Evolutionary conservation across 2,797 vertebrate species (phyloP).

Genomic region (Enteromius unitaeniatus): DNA sequence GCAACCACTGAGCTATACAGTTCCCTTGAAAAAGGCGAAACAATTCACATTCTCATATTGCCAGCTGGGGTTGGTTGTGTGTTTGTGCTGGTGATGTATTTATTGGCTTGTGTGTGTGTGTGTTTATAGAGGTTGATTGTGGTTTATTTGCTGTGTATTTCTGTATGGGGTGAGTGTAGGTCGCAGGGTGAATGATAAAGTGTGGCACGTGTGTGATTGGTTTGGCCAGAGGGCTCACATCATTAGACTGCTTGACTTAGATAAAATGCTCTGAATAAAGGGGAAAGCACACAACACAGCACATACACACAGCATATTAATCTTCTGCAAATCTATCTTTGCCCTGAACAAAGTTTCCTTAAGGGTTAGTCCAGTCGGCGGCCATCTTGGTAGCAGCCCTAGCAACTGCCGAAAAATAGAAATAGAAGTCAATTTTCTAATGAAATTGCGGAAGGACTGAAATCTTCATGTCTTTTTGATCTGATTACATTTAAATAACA

Average conservation of each 20-base stretch:
- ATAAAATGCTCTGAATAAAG: constrained; percentile 15
- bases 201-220: constrained; percentile 38
- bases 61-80: constrained; percentile 43
- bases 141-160: constrained; percentile 32
- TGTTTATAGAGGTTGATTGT: constrained; percentile 32
- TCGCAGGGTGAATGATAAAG: constrained; percentile 44
- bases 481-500: background rate
- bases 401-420: background rate
- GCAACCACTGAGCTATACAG: background rate
- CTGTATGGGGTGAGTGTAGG: constrained; percentile 22
- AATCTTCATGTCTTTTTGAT: background rate
- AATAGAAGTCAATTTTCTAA: background rate
- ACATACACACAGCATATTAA: constrained; percentile 33
- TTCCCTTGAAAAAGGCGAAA: background rate
- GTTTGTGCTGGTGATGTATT: constrained; percentile 61
- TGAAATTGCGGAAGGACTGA: background rate
- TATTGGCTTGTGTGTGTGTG: constrained; percentile 50
- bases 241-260: constrained; percentile 36
- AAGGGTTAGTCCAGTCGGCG: background rate
- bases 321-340: constrained; percentile 25
- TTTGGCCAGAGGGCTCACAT: constrained; percentile 43
- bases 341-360: background rate
- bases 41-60: background rate
- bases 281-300: constrained; percentile 5
- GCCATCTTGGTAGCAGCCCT: background rate